Base-by-base conservation (phyloP, 2,888 invertebrate genomes). In the Entomobrya proxima region DNA sequence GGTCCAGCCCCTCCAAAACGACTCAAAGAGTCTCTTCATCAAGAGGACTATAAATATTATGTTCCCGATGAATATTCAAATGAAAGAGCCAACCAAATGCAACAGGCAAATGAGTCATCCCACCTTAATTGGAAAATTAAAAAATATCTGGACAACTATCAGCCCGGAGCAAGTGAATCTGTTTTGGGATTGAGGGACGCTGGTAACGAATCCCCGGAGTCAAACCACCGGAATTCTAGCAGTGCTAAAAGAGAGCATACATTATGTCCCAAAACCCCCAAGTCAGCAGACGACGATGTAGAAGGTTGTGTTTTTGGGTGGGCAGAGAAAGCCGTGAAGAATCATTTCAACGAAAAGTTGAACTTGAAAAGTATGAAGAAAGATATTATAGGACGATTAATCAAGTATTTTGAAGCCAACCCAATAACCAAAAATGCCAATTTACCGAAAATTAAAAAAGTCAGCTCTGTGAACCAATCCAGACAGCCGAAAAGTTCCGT, bases 341-440 rank as follows among this genome's bases (percentile, higher is more conserved):
- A 64, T 35, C 61, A 64, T n/a, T 35, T 75, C 1, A n/a, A 74
- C 30, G 37, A 37, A 3, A 55, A 75, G 15, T 75, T 21, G 55
- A 75, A 18, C 2, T 40, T 40, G 1, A 37, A 11, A 15, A 5
- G 27, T 37, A 37, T 18, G 3, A 52, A 75, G 55, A 21, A 35
- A 55, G 40, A 40, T 4, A 67, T 67, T 4, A 21, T 67, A 21
- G 2, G 13, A 11, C 35, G 67, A 37, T 21, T 67, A 11, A 7
- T 35, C 1, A 75, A 52, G 74, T 55, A 52, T 35, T 52, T 13
- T 64, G n/a, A 32, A 3, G 5, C 15, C n/a, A 11, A 15, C 35
- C n/a, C n/a, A 64, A 35, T 32, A 30, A 18, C 32, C 6, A 7
- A 35, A 35, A 64, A 35, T 13, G n/a, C 35, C 2, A 15, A 7